phyloP scores from a whole-genome alignment of 2,797 vertebrate species.

The Parotocinclus haroldoi region DNA sequence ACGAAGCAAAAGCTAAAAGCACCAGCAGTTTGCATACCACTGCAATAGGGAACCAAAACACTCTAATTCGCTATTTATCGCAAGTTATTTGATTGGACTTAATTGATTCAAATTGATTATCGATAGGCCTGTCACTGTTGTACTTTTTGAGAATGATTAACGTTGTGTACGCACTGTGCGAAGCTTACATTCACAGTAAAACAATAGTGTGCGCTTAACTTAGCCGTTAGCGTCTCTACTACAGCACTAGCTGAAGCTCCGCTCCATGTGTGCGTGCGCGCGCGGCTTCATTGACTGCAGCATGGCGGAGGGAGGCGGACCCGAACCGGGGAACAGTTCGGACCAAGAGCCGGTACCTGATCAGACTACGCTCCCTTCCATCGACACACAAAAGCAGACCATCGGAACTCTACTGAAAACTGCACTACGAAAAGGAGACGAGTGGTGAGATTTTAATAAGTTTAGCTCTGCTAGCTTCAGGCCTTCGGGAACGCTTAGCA shows the following conservation, averaged over 20 bases:
- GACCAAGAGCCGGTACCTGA: constrained; percentile 74
- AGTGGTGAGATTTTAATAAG: constrained; percentile 66
- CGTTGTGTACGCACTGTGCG: too few relatives aligned
- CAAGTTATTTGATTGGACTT: too few relatives aligned
- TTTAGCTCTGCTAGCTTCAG: background rate
- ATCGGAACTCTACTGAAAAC: constrained; percentile 75
- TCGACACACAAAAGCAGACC: constrained; percentile 77
- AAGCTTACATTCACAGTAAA: too few relatives aligned
- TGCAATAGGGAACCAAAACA: too few relatives aligned
- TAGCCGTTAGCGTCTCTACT: constrained; percentile 27
- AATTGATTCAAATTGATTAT: too few relatives aligned
- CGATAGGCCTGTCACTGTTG: too few relatives aligned
- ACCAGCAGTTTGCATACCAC: too few relatives aligned
- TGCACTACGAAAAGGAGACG: constrained; percentile 72
- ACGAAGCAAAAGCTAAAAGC: too few relatives aligned
- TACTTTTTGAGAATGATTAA: too few relatives aligned
- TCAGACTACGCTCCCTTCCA: constrained; percentile 69
- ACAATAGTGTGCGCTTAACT: background rate
- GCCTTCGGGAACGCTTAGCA: background rate
- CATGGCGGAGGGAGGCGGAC: constrained; percentile 85
- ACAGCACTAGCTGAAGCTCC: too few relatives aligned
- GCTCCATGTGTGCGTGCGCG: constrained; percentile 48
- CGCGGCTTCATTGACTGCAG: constrained; percentile 65
- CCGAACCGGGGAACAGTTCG: constrained; percentile 75
- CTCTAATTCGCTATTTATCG: too few relatives aligned